These are phyloP conservation scores for Pocillopora verrucosa DNA, from an alignment of 64 coral and sea anemone species.

Conservation along the genomic window DNA sequence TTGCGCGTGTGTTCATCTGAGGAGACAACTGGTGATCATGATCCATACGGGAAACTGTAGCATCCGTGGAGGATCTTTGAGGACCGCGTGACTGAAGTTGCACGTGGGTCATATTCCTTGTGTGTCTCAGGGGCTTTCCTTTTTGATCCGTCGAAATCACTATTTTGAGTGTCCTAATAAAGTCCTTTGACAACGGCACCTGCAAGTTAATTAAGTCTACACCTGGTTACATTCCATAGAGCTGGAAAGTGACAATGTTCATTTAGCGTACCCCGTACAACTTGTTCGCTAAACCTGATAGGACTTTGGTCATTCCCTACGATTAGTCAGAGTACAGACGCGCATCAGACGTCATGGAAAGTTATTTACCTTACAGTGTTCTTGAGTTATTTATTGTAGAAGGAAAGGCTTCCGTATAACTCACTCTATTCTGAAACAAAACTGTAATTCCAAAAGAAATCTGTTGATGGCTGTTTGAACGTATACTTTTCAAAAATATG, in stretches of 20 bases:
- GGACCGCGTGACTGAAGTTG: conserved; percentile 11
- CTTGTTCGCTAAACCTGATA: too few relatives aligned
- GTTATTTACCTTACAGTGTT: too few relatives aligned
- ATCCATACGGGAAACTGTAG: conserved; percentile 19
- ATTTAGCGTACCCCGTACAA: neutral
- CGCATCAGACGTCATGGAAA: too few relatives aligned
- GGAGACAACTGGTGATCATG: conserved; percentile 43
- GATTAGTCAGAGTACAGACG: too few relatives aligned
- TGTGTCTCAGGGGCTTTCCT: conserved; percentile 66
- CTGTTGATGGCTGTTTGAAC: too few relatives aligned
- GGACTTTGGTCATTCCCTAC: too few relatives aligned
- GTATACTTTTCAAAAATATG: too few relatives aligned
- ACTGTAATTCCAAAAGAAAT: too few relatives aligned
- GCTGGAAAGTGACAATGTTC: neutral
- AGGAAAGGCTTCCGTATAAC: too few relatives aligned
- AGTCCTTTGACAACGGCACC: conserved; percentile 71
- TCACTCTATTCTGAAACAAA: too few relatives aligned
- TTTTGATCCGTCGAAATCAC: conserved; percentile 52
- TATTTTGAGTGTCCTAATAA: conserved; percentile 62
- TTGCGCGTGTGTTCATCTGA: conserved; percentile 57
- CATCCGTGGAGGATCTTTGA: conserved; percentile 30
- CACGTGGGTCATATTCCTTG: conserved; percentile 47
- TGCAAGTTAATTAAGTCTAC: neutral
- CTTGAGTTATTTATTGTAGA: too few relatives aligned
- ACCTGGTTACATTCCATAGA: neutral